Base-by-base conservation (phyloP, 2,797 vertebrate genomes). In the Phoxinus dragarum region DNA sequence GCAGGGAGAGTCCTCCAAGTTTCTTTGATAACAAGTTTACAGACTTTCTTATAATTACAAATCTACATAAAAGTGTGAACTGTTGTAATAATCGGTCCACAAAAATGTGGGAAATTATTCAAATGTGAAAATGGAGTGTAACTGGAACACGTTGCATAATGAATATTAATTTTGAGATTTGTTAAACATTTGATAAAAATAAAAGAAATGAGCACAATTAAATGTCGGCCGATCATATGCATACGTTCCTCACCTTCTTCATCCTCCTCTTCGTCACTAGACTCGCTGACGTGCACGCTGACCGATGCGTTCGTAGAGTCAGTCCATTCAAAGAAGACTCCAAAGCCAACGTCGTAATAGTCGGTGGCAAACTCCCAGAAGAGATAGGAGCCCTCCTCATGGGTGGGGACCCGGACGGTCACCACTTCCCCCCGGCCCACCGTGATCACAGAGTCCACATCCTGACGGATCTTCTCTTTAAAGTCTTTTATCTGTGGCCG, bases 361-460 rank as follows among this genome's bases (percentile, higher is more conserved):
- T 99, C 98, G 78, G 98, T 99, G 89, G 98, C 98, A 93, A 99
- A 99, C 93, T 99, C 98, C 98, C 98, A 99, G 92, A 99, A 99
- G 84, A 99, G 97, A 89, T 99, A 99, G 1, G 98, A 97, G 61
- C 98, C 98, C 91, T 99, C 98, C 88, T 99, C 98, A 1, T 99
- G 98, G 12, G 98, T 99, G 87, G 98, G 98, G 44, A 99, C 98
- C 8, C 98, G 95, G 72, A 99, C 98, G 0, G 98, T 99, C 90
- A 99, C 98, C 88, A 99, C 98, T 94, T 99, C 98, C 38, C 98
- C 98, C 49, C 98, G 95, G 36, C 98, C 98, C 91, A 99, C 98
- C 0, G 98, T 99, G 92, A 99, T 99, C 92, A 99, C 98, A 0
- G 98, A 99, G 93, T 99, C 98, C 5, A 97, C 97, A 44, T 99